Evolutionary conservation across 2,113 vertebrate genomes (phyloP).

Genomic region (Corythoichthys intestinalis): DNA sequence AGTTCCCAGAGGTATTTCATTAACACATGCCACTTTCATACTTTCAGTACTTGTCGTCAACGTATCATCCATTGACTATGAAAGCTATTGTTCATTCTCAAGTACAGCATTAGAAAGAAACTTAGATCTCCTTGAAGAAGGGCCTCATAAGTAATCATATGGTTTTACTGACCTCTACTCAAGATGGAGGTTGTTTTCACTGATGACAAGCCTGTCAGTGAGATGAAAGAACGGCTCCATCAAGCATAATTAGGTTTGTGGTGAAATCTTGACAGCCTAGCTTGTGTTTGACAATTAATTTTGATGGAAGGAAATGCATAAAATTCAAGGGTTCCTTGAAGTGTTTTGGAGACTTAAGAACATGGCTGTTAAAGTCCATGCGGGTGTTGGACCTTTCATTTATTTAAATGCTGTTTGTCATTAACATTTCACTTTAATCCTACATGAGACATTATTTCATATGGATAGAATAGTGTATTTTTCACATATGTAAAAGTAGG

Average conservation of each 20-base stretch:
- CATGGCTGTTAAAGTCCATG: neutral
- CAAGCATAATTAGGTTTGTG: neutral
- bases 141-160: constrained; percentile 30
- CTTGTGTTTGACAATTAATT: neutral
- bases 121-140: constrained; percentile 20
- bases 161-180: constrained; percentile 36
- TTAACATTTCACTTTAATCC: neutral
- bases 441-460: neutral
- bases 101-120: neutral
- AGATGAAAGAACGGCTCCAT: constrained; percentile 10
- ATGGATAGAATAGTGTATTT: neutral
- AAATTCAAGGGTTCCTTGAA: neutral
- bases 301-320: neutral
- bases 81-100: constrained; percentile 41
- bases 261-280: neutral
- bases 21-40: constrained; percentile 36
- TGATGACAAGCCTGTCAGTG: constrained; percentile 11
- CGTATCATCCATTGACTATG: constrained; percentile 36
- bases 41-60: constrained; percentile 30
- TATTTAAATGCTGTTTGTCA: neutral
- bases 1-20: constrained; percentile 37
- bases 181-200: constrained; percentile 23
- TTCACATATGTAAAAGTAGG: neutral
- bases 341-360: neutral
- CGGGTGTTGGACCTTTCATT: neutral